Evolutionary conservation across 2,888 invertebrate genomes (phyloP).

Genomic region (Meta bourneti): DNA sequence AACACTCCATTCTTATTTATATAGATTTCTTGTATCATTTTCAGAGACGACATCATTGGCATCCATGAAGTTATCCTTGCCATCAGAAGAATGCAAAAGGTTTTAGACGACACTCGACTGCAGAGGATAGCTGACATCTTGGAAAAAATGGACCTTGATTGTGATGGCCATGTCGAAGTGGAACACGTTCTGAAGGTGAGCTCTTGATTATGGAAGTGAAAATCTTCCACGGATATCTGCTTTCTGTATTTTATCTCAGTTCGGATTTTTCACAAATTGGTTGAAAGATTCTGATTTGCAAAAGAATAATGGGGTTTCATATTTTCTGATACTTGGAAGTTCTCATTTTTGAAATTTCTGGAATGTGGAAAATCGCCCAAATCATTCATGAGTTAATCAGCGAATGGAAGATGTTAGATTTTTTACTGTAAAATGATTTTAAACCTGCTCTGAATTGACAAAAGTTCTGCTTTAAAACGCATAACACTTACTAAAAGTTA

Average conservation of each 20-base stretch:
- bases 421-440: too few relatives aligned
- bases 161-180: constrained; percentile 95
- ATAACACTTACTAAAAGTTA: too few relatives aligned
- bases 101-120: constrained; percentile 90
- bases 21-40: not conserved
- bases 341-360: not conserved
- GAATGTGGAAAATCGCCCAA: not conserved
- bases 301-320: not conserved
- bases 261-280: too few relatives aligned
- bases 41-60: constrained; percentile 82
- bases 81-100: constrained; percentile 89
- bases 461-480: too few relatives aligned
- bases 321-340: not conserved
- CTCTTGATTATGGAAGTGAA: not conserved
- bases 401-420: too few relatives aligned
- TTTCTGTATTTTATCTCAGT: too few relatives aligned
- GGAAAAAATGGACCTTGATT: constrained; percentile 93
- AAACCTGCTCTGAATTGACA: too few relatives aligned
- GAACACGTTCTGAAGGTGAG: constrained; percentile 95
- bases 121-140: constrained; percentile 91
- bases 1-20: too few relatives aligned
- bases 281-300: too few relatives aligned
- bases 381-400: not conserved
- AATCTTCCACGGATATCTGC: not conserved
- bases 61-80: constrained; percentile 94